Conservation (phyloP, 2,888 invertebrate species). For the Margaritifera margaritifera region DNA sequence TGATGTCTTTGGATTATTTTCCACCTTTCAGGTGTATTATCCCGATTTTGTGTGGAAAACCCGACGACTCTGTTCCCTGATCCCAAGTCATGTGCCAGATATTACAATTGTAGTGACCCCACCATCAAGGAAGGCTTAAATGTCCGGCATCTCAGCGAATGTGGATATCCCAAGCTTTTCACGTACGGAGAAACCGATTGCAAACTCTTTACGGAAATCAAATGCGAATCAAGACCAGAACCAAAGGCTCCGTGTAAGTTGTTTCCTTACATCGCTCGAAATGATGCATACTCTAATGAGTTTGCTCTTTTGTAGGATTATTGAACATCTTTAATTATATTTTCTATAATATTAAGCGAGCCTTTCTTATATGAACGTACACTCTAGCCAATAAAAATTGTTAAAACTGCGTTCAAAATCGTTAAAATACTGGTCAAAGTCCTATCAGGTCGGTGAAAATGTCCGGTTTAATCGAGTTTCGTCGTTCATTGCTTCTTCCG, state of each 20-base stretch:
- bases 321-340: no score
- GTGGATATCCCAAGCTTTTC: slow-evolving; percentile 52
- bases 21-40: slow-evolving; percentile 29
- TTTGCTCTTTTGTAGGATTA: no score
- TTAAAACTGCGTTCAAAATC: no score
- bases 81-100: slow-evolving; percentile 51
- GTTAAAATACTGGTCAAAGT: no score
- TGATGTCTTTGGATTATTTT: no score
- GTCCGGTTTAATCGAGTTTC: no score
- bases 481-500: no score
- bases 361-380: no score
- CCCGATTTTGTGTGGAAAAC: slow-evolving; percentile 43
- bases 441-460: no score
- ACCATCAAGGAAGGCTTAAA: slow-evolving; percentile 26
- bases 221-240: slow-evolving; percentile 44
- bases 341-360: no score
- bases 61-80: slow-evolving; percentile 48
- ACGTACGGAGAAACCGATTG: slow-evolving; percentile 42
- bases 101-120: slow-evolving; percentile 53
- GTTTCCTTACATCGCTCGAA: no score
- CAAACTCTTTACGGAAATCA: slow-evolving; percentile 45
- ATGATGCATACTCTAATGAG: not conserved
- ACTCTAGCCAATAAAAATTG: no score
- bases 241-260: slow-evolving; percentile 59
- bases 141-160: slow-evolving; percentile 42